Conservation (phyloP, 2,113 vertebrate species). For the Lates calcarifer region DNA sequence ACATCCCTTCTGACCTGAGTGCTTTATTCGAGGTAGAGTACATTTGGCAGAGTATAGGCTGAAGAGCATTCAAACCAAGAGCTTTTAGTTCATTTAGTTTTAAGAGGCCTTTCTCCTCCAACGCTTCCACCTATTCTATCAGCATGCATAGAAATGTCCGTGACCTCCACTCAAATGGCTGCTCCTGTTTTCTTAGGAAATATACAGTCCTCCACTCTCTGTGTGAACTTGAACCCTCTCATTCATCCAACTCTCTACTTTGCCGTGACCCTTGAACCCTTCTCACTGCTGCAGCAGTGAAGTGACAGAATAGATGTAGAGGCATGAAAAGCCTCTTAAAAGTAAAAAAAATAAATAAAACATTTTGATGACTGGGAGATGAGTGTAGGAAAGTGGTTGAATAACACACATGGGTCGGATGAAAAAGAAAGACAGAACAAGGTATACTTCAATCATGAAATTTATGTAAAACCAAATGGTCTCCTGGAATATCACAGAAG, state of each 20-base stretch:
- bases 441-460: slow-evolving; percentile 1
- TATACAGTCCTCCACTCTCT: slow-evolving; percentile 75
- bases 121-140: slow-evolving; percentile 73
- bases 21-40: slow-evolving; percentile 72
- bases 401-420: slow-evolving; percentile 9
- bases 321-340: slow-evolving; percentile 72
- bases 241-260: slow-evolving; percentile 72
- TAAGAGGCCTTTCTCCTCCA: slow-evolving; percentile 81
- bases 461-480: neutral
- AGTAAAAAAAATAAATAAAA: slow-evolving; percentile 32
- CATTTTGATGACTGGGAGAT: slow-evolving; percentile 42
- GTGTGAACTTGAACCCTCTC: slow-evolving; percentile 70
- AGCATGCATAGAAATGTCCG: slow-evolving; percentile 67
- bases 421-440: neutral
- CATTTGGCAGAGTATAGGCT: slow-evolving; percentile 67
- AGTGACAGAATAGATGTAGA: slow-evolving; percentile 74
- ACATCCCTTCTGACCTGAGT: slow-evolving; percentile 65
- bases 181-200: slow-evolving; percentile 83
- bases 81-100: slow-evolving; percentile 83
- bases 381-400: slow-evolving; percentile 38
- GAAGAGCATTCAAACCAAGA: slow-evolving; percentile 81
- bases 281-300: slow-evolving; percentile 52
- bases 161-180: slow-evolving; percentile 81
- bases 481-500: neutral
- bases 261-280: slow-evolving; percentile 61